These are phyloP conservation scores for Anticlea derivata DNA, from an alignment of 2,888 invertebrate species.

Conservation along the genomic window DNA sequence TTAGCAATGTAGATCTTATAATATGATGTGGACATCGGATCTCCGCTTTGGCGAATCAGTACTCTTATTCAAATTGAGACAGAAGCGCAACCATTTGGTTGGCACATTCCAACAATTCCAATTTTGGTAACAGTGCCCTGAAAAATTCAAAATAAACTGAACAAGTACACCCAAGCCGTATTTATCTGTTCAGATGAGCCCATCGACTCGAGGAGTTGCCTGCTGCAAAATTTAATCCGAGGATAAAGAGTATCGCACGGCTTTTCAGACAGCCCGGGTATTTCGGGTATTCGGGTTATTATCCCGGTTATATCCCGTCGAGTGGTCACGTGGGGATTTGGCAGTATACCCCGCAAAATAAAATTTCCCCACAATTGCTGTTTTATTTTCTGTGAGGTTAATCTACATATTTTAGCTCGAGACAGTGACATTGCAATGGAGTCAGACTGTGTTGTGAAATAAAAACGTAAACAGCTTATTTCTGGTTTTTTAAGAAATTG, in stretches of 20 bases:
- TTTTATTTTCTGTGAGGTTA: slow-evolving; percentile 49
- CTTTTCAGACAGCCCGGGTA: slow-evolving; percentile 38
- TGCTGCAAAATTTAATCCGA: slow-evolving; percentile 72
- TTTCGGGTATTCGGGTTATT: slow-evolving; percentile 34
- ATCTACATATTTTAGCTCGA: slow-evolving; percentile 51
- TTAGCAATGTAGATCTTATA: too few relatives aligned
- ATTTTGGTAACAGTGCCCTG: slow-evolving; percentile 13
- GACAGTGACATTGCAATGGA: slow-evolving; percentile 31
- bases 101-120: too few relatives aligned
- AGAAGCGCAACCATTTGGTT: too few relatives aligned
- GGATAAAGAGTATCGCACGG: slow-evolving; percentile 59
- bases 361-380: slow-evolving; percentile 46
- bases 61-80: too few relatives aligned
- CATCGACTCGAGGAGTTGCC: slow-evolving; percentile 57
- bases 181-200: slow-evolving; percentile 58
- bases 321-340: slow-evolving; percentile 59
- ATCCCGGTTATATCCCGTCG: slow-evolving; percentile 49
- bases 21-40: too few relatives aligned
- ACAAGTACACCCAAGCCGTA: slow-evolving; percentile 43
- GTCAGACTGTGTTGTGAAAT: slow-evolving; percentile 31
- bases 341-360: slow-evolving; percentile 38
- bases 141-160: slow-evolving; percentile 38
- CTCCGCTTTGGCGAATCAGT: too few relatives aligned
- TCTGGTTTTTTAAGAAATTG: neutral
- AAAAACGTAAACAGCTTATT: neutral